Conservation (phyloP, 2,113 vertebrate genomes). For the Siniperca knerii region DNA sequence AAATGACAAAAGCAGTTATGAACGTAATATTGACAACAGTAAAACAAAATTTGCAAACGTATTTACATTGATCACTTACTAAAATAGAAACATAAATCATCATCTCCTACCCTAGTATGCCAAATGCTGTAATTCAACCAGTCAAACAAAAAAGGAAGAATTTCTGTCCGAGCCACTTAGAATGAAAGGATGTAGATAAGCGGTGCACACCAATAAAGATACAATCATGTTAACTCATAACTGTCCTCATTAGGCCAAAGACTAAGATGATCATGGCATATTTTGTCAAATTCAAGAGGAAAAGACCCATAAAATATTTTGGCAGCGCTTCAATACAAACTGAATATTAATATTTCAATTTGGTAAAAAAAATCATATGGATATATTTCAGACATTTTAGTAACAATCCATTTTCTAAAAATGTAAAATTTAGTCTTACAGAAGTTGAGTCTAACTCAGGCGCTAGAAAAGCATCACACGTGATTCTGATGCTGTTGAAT, state of each 20-base stretch:
- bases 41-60: constrained; percentile 60
- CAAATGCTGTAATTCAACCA: constrained; percentile 27
- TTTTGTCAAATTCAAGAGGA: constrained; percentile 27
- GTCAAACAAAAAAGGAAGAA: constrained; percentile 20
- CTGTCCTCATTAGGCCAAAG: constrained; percentile 25
- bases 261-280: constrained; percentile 8
- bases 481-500: constrained; percentile 36
- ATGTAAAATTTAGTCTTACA: constrained; percentile 9
- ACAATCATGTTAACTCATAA: constrained; percentile 39
- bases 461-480: constrained; percentile 1
- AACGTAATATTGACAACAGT: constrained; percentile 60
- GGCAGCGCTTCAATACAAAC: constrained; percentile 56
- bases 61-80: constrained; percentile 69
- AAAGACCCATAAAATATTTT: constrained; percentile 36
- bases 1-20: constrained; percentile 52
- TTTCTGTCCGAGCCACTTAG: constrained; percentile 14
- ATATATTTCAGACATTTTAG: constrained; percentile 14
- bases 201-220: constrained; percentile 33
- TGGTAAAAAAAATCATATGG: constrained; percentile 30
- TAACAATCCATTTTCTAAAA: constrained; percentile 26
- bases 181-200: constrained; percentile 32
- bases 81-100: constrained; percentile 56
- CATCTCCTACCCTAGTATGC: background rate
- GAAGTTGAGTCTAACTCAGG: background rate
- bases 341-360: constrained; percentile 35